phyloP scores from a whole-genome alignment of 2,888 invertebrate genomes.

The Acleris emargana region DNA sequence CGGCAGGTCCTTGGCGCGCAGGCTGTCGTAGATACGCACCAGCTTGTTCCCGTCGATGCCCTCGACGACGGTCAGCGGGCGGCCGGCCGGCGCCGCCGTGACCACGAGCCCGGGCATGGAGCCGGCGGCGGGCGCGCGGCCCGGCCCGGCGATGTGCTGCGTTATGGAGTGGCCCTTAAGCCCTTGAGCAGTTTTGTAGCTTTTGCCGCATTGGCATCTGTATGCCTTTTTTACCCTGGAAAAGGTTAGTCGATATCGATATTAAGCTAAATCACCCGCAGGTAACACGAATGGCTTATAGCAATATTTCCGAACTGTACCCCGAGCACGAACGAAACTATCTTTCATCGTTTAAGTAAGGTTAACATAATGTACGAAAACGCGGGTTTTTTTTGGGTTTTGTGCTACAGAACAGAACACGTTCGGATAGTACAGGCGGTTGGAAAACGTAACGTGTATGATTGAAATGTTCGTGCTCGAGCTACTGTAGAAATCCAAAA shows the following conservation, averaged over 20 bases:
- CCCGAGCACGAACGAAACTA: no score
- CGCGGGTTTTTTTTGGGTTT: no score
- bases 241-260: slow-evolving; percentile 35
- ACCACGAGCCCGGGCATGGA: slow-evolving; percentile 59
- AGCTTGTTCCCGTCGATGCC: slow-evolving; percentile 65
- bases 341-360: no score
- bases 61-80: slow-evolving; percentile 43
- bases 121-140: slow-evolving; percentile 50
- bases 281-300: no score
- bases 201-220: slow-evolving; percentile 93
- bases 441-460: no score
- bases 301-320: no score
- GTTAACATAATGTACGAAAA: no score
- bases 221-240: slow-evolving; percentile 90
- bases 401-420: no score
- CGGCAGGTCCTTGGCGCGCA: slow-evolving; percentile 67
- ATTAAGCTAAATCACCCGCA: no score
- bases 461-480: no score
- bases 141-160: slow-evolving; percentile 55
- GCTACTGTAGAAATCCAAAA: no score
- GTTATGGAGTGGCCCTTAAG: slow-evolving; percentile 87
- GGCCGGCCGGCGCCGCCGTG: slow-evolving; percentile 62
- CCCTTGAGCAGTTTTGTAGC: slow-evolving; percentile 91
- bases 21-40: slow-evolving; percentile 72
- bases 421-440: no score